Evolutionary conservation across 1,140 invertebrate species (phyloP).

Genomic region (Scaptomyza pallida): DNA sequence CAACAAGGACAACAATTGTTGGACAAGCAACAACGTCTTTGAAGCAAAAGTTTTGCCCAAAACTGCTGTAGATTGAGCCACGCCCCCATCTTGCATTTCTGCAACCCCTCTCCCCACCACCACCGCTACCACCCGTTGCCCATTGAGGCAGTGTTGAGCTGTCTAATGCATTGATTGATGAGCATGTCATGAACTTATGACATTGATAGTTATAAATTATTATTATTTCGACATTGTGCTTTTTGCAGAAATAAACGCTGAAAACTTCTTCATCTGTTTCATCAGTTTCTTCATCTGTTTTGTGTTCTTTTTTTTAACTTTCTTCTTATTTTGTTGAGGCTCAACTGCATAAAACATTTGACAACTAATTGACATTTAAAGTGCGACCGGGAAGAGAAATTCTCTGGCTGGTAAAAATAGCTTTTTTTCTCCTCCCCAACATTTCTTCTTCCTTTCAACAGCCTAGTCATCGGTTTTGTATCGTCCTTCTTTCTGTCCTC

Average conservation of each 20-base stretch:
- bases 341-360: slow-evolving; percentile 56
- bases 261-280: slow-evolving; percentile 43
- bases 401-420: slow-evolving; percentile 16
- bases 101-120: not conserved
- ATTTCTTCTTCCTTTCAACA: slow-evolving; percentile 1
- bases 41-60: slow-evolving; percentile 21
- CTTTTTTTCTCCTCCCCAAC: not conserved
- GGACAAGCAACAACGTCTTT: slow-evolving; percentile 37
- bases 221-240: slow-evolving; percentile 76
- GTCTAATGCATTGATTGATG: slow-evolving; percentile 81
- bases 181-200: slow-evolving; percentile 81
- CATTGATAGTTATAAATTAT: slow-evolving; percentile 83
- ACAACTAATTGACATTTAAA: slow-evolving; percentile 81
- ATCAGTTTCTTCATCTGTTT: not conserved
- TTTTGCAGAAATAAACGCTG: slow-evolving; percentile 44
- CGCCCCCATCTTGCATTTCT: not conserved
- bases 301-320: not conserved
- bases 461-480: slow-evolving; percentile 16
- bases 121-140: too few relatives aligned
- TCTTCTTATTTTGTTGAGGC: slow-evolving; percentile 1
- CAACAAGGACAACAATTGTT: slow-evolving; percentile 16
- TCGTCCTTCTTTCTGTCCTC: not conserved
- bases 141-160: slow-evolving; percentile 45
- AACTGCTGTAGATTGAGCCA: slow-evolving; percentile 6
- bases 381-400: slow-evolving; percentile 29